phyloP scores from a whole-genome alignment of 2,797 vertebrate genomes.

The Halcyon badia region DNA sequence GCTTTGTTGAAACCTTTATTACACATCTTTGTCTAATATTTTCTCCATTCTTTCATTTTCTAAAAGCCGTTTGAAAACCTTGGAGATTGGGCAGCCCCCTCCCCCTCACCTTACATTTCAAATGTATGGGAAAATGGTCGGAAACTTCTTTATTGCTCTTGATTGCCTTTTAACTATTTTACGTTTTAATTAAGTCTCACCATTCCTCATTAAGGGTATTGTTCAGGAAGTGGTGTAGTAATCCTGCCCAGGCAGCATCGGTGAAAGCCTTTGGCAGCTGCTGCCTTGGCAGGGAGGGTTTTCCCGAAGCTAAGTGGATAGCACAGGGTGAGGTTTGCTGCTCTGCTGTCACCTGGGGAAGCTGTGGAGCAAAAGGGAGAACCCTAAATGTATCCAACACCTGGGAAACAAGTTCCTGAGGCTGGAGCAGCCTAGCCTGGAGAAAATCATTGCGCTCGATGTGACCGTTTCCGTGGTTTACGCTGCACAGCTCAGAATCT shows the following conservation, averaged over 20 bases:
- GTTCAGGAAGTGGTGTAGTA: constrained; percentile 33
- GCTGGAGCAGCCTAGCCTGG: not conserved
- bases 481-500: not conserved
- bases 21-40: not conserved
- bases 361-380: not conserved
- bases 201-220: constrained; percentile 21
- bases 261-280: constrained; percentile 11
- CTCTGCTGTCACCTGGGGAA: not conserved
- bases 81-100: not conserved
- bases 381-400: not conserved
- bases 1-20: constrained; percentile 44
- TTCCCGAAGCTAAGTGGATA: not conserved
- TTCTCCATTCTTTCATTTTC: constrained; percentile 8
- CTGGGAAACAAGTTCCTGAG: not conserved
- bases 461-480: not conserved
- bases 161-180: constrained; percentile 66
- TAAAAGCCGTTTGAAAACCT: not conserved
- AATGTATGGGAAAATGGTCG: not conserved
- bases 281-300: not conserved
- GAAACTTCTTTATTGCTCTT: constrained; percentile 40
- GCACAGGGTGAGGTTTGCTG: not conserved
- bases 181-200: constrained; percentile 58
- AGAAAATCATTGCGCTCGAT: not conserved
- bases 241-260: constrained; percentile 1
- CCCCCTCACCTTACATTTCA: not conserved